phyloP scores from a whole-genome alignment of 2,888 invertebrate species.

The Torymus aiolomorphi region DNA sequence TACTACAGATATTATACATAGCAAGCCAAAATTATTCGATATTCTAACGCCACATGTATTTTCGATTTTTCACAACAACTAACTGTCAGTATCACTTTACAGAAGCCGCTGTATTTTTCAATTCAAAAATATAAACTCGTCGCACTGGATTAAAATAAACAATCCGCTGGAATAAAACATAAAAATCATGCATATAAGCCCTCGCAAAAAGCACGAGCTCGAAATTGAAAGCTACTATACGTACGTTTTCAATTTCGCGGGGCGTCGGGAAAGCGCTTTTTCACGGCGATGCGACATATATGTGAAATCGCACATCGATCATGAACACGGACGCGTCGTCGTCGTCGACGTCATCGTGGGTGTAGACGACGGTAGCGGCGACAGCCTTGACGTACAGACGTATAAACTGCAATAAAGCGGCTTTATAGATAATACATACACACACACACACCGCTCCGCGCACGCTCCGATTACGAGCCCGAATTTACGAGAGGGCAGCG shows the following conservation, averaged over 20 bases:
- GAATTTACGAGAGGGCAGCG: slow-evolving; percentile 33
- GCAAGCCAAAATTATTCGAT: too few relatives aligned
- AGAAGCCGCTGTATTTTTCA: too few relatives aligned
- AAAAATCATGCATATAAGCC: too few relatives aligned
- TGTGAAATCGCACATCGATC: slow-evolving; percentile 35
- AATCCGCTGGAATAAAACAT: background rate
- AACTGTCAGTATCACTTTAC: too few relatives aligned
- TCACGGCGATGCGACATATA: background rate
- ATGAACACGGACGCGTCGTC: background rate
- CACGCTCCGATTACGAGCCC: slow-evolving; percentile 19
- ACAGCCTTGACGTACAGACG: slow-evolving; percentile 4
- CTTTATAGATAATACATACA: slow-evolving; percentile 25
- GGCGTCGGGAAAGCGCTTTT: background rate
- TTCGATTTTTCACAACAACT: too few relatives aligned
- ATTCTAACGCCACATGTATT: too few relatives aligned
- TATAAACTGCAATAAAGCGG: slow-evolving; percentile 40
- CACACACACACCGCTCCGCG: background rate
- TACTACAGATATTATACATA: too few relatives aligned
- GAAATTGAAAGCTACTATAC: too few relatives aligned
- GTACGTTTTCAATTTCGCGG: slow-evolving; percentile 8
- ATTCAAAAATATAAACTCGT: background rate
- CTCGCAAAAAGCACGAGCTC: too few relatives aligned
- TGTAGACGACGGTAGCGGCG: background rate
- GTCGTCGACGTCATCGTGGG: too few relatives aligned
- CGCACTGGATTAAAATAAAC: background rate